Evolutionary conservation across 2,797 vertebrate genomes (phyloP), one percentile per base, ranked within the genome.

Genomic region (Graptemys geographica): DNA sequence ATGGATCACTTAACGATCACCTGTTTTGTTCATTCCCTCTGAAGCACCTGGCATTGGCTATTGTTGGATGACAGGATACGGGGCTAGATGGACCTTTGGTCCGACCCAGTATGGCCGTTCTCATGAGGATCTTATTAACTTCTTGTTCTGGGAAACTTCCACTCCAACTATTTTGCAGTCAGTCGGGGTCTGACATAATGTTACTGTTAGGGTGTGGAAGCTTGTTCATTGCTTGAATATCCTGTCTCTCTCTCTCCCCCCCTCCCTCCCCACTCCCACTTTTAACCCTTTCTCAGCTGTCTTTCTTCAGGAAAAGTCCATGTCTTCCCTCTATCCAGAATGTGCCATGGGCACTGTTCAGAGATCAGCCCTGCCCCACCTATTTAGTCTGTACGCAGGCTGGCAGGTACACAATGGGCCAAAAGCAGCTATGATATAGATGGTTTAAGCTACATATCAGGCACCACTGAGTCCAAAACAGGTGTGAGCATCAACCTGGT

Each of bases 121-220:
- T 59, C 28, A 13, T 69, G 33, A 69, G 7, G 33, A 69, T n/a
- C 33, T 37, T 21, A 69, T 62, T 82, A 11, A 13, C 2, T 56
- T 33, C 33, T 44, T 13, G 2, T 49, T 11, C 80, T 87, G 78
- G 6, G 27, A 55, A 44, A 72, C 52, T 5, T 84, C 74, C 1
- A 1, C 76, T 6, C 69, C 49, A 53, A 15, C 25, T 0, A 0
- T 31, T 55, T 10, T 0, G 1, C 69, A 52, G 59, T 0, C 16
- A 51, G 13, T 27, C 41, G 0, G 18, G 16, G 18, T 23, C 5
- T 0, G 0, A 13, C 62, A 37, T 16, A 69, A 37, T 2, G 8
- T 19, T 69, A 37, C 62, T 69, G 62, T 59, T 37, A 37, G 18
- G n/a, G 62, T 10, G 33, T 69, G 33, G 33, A 69, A 69, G n/a